Percentiles rank a stretch among this genome's conserved stretches.
Evolutionary conservation across 2,888 invertebrate genomes (phyloP).

Genomic region (Coleophora deauratella): DNA sequence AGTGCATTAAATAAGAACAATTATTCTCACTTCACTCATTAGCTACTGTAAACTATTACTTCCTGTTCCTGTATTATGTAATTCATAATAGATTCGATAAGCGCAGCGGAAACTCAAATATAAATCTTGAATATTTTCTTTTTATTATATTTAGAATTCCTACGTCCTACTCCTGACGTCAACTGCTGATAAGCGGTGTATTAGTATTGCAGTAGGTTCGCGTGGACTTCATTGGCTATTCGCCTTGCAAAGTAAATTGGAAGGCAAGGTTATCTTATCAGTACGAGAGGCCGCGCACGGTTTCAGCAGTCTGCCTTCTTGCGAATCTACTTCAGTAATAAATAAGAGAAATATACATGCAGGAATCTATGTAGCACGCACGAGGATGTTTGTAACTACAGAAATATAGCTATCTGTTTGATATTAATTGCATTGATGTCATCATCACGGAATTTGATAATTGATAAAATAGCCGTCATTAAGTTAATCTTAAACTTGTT

Average conservation of each 20-base stretch:
- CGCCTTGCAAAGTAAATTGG: slow-evolving; percentile 58
- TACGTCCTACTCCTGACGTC: slow-evolving; percentile 20
- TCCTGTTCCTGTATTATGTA: slow-evolving; percentile 3
- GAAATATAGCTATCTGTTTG: too few relatives aligned
- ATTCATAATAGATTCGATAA: slow-evolving; percentile 4
- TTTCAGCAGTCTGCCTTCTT: slow-evolving; percentile 20
- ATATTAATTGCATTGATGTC: background rate
- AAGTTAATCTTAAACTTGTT: background rate
- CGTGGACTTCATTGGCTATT: slow-evolving; percentile 26
- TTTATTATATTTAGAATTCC: too few relatives aligned
- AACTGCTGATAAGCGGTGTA: slow-evolving; percentile 39
- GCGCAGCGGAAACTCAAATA: slow-evolving; percentile 11
- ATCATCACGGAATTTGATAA: background rate
- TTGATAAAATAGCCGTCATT: background rate
- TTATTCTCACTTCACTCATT: too few relatives aligned
- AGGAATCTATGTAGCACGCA: too few relatives aligned
- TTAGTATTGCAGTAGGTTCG: slow-evolving; percentile 26
- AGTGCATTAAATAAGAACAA: background rate
- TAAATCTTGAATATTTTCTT: slow-evolving; percentile 1
- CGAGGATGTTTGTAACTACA: too few relatives aligned
- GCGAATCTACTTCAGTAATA: slow-evolving; percentile 26
- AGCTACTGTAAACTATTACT: background rate
- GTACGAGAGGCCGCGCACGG: slow-evolving; percentile 37
- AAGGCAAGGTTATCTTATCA: slow-evolving; percentile 74
- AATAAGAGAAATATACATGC: too few relatives aligned